Evolutionary conservation across 1,140 invertebrate species (phyloP).

Genomic region (Luehdorfia chinensis): DNA sequence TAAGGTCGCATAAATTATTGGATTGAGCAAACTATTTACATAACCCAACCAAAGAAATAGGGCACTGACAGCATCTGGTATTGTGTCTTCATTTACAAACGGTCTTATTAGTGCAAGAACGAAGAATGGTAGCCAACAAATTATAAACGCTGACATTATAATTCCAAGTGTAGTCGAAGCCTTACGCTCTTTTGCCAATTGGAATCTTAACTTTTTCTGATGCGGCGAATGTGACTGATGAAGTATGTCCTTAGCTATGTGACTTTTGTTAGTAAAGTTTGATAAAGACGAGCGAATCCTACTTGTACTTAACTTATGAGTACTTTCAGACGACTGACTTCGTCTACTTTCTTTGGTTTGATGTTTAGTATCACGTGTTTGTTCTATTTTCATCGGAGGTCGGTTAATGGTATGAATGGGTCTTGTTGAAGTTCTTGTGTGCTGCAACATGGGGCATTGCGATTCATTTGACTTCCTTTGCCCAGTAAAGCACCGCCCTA

Average conservation of each 20-base stretch:
- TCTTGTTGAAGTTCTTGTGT: constrained; percentile 64
- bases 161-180: constrained; percentile 97
- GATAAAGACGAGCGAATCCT: constrained; percentile 70
- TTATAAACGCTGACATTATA: constrained; percentile 97
- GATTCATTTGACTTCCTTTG: constrained; percentile 84
- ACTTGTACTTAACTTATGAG: constrained; percentile 57
- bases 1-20: constrained; percentile 94
- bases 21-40: constrained; percentile 94
- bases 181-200: constrained; percentile 93
- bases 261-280: constrained; percentile 71
- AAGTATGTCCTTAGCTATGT: constrained; percentile 68
- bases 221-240: constrained; percentile 75
- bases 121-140: constrained; percentile 99
- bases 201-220: constrained; percentile 88
- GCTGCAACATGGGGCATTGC: constrained; percentile 83
- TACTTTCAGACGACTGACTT: constrained; percentile 54
- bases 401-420: constrained; percentile 66
- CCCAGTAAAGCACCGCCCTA: constrained; percentile 80
- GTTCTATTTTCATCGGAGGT: constrained; percentile 51
- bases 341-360: constrained; percentile 47
- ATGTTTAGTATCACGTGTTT: constrained; percentile 48
- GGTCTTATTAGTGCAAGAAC: constrained; percentile 91
- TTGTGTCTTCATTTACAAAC: constrained; percentile 84
- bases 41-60: constrained; percentile 94
- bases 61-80: constrained; percentile 86